Base-by-base conservation (phyloP, 2,888 invertebrate genomes). In the Metalampra italica region DNA sequence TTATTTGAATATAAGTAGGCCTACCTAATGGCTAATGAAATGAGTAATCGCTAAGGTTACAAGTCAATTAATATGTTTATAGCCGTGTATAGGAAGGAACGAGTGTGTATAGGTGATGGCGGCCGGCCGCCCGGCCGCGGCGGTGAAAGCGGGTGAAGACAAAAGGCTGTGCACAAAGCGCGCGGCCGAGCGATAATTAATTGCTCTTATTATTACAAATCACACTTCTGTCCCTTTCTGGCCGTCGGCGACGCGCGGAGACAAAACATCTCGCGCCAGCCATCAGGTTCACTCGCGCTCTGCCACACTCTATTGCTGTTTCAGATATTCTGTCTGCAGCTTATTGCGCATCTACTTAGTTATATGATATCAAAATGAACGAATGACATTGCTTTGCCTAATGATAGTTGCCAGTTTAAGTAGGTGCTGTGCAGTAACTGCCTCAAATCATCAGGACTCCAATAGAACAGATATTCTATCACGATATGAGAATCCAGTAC, bases 101-200 rank as follows among this genome's bases (percentile, higher is more conserved):
- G 32, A 5, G 8, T 11, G 32, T 32, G 32, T 32, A 32, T 8
- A 9, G 22, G 8, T 32, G 11, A 8, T 30, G 30, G 8, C 30
- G 5, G 36, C 11, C 5, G 36, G 3, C 8, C 36, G 36, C 11
- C 7, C 8, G 30, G n/a, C n/a, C n/a, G 30, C 5, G 13, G 39
- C 22, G 29, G 29, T 41, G 22, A 41, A 56, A 50, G 44, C 55
- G 50, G 52, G 56, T 56, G 47, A 50, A 57, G 45, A 64, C 59
- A 68, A 66, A 49, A 53, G 52, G 44, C 29, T 5, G 45, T 53
- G 52, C 54, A 60, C 62, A 63, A 62, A 60, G 47, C 47, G 29
- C 34, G 9, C 34, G 34, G 34, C 9, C 34, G 11, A 34, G 37
- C 37, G 37, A 1, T 4, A 9, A 39, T 13, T 39, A 13, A 39